These are phyloP conservation scores for Pyrgilauda ruficollis DNA, from an alignment of 2,113 vertebrate species.

Conservation along the genomic window DNA sequence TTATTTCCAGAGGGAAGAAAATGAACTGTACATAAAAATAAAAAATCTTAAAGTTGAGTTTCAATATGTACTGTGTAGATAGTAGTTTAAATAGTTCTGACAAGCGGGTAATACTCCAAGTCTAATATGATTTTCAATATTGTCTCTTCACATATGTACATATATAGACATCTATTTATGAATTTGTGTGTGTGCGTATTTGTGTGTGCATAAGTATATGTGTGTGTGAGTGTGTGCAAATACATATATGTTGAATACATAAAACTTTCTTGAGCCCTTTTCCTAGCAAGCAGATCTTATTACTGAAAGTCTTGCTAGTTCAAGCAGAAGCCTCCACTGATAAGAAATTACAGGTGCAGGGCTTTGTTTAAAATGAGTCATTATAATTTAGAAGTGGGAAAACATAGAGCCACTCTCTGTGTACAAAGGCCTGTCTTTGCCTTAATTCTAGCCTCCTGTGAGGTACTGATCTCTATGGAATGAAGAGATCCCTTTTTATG, in stretches of 20 bases:
- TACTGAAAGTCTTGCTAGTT: background rate
- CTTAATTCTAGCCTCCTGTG: slow-evolving; percentile 50
- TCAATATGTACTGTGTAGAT: slow-evolving; percentile 77
- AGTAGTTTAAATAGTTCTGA: slow-evolving; percentile 69
- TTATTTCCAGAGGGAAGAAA: slow-evolving; percentile 83
- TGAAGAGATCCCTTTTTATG: slow-evolving; percentile 18
- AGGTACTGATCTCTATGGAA: slow-evolving; percentile 8
- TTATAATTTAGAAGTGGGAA: background rate
- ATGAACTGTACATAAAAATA: slow-evolving; percentile 91
- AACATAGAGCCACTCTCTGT: background rate
- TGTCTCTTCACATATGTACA: slow-evolving; percentile 13
- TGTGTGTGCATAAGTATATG: background rate
- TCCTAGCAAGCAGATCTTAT: background rate
- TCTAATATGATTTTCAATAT: slow-evolving; percentile 23
- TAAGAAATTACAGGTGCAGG: background rate
- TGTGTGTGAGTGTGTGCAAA: background rate
- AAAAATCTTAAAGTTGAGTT: slow-evolving; percentile 87
- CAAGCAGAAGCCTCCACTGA: background rate
- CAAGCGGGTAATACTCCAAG: background rate
- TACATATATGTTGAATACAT: background rate
- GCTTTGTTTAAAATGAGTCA: background rate
- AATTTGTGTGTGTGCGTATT: background rate
- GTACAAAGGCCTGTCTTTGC: slow-evolving; percentile 20
- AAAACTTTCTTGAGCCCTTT: background rate
- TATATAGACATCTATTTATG: background rate